Evolutionary conservation across 64 coral and sea anemone species (phyloP), one percentile per base, ranked within the genome.

Genomic region (Stichodactyla helianthus): DNA sequence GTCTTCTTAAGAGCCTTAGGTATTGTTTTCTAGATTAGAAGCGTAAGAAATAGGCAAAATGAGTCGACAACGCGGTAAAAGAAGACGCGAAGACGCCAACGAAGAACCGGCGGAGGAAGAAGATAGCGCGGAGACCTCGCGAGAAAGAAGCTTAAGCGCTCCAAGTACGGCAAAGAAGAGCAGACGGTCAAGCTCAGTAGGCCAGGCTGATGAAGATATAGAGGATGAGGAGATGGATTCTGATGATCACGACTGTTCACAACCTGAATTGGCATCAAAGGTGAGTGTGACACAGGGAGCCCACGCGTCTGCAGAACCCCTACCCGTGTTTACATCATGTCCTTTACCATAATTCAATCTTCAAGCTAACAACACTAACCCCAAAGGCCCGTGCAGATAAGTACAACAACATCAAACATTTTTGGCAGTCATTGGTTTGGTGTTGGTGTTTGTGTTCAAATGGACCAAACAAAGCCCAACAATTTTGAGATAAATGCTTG

Each of bases 241-340:
- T 77, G 84, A 92, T 65, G 59, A 81, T 51, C 35, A 87, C 6
- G 17, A 92, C 59, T 92, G 90, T 54, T 82, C 77, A 9, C 90
- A 92, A 52, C 58, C 55, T 31, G 83, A 84, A 63, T 23, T 84
- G 6, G 55, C 52, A 16, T 27, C 83, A 11, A 84, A 84, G 25
- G 53, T 44, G 23, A 20, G 51, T 16, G 77, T 79, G 13, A 79
- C 77, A 79, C 77, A 79, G 77, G 77, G 10, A 79, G 12, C 77
- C 77, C 77, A 51, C 13, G 17, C 7, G 35, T 44, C 35, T 44
- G 35, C 35, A 44, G 35, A 44, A 0, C 35, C 35, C 35, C 35
- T 44, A 1, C 35, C 35, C 35, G 35, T 44, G 1, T 44, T 44
- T 3, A 44, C 35, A 44, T 44, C 35, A 44, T 44, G 35, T n/a